Base-by-base conservation (phyloP, 2,113 vertebrate species). In the Thalassoma bifasciatum region DNA sequence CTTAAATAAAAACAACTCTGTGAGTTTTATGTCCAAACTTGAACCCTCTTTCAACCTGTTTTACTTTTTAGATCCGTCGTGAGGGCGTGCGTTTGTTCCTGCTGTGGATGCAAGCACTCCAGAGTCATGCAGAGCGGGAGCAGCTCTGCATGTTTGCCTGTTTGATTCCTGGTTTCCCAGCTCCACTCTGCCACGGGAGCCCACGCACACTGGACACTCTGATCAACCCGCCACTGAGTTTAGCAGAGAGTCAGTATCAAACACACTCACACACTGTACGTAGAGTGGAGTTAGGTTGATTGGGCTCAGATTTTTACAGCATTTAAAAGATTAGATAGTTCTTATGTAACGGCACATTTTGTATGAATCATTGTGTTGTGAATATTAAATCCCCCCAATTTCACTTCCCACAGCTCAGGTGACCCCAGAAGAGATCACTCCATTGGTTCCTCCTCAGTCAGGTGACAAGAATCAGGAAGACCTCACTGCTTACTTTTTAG, bases 401-500 rank as follows among this genome's bases (percentile, higher is more conserved):
- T n/a, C 10, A 1, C 14, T 58, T 23, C 22, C 42, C 81, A 57
- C 88, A 99, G 98, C 94, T 82, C 98, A 99, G 95, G 97, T 99
- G 50, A 96, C 95, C 66, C 95, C 97, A 92, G 98, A 99, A 78
- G 98, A 99, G 92, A 97, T 99, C 91, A 98, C 96, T 73, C 98
- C 98, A 72, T 92, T 99, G 87, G 98, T 99, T 74, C 95, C 97
- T 77, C 98, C 98, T 0, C 98, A 99, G 88, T 99, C 98, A 54
- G 97, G 97, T 83, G 98, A 99, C 89, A 98, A 99, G 94, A 97
- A 96, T 91, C 98, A 98, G 92, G 98, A 99, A 87, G 98, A 99
- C 91, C 95, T 98, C 78, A 98, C 98, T 65, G 98, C 97, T 80
- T 99, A 97, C 90, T 99, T 99, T 91, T 93, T 99, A 75, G 98